Evolutionary conservation across 2,888 invertebrate species (phyloP).

Genomic region (Odontocerum albicorne): DNA sequence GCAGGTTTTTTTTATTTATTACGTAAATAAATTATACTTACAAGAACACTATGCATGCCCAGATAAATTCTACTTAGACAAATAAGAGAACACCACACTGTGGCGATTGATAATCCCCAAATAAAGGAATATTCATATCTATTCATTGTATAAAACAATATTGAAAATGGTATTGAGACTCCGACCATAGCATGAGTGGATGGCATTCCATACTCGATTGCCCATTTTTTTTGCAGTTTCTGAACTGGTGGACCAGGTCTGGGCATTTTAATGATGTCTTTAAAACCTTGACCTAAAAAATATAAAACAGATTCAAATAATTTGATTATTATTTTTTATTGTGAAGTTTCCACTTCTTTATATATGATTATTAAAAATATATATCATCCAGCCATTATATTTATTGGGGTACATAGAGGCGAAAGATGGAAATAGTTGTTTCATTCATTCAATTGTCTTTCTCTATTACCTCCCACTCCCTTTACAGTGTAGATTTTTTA

Average conservation of each 20-base stretch:
- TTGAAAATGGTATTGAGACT: conserved; percentile 83
- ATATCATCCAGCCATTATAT: no score
- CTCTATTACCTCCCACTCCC: no score
- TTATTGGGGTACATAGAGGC: no score
- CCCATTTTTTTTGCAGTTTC: conserved; percentile 85
- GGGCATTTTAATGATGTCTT: conserved; percentile 86
- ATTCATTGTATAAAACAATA: conserved; percentile 77
- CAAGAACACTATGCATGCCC: conserved; percentile 91
- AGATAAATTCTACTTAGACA: conserved; percentile 86
- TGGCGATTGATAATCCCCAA: conserved; percentile 61
- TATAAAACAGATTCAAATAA: conserved; percentile 1
- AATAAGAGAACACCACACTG: conserved; percentile 73
- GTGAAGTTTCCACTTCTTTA: no score
- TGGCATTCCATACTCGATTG: conserved; percentile 92
- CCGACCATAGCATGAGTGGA: conserved; percentile 94
- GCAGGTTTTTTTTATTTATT: no score
- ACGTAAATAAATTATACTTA: no score
- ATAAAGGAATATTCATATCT: conserved; percentile 73
- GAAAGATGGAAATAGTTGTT: no score
- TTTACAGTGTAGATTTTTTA: no score
- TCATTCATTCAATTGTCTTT: no score
- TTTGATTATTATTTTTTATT: neutral
- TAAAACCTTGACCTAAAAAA: conserved; percentile 76
- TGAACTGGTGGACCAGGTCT: conserved; percentile 84
- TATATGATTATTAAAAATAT: neutral